Percentiles rank a stretch among this genome's conserved stretches.
These are phyloP conservation scores for Mesorhabditis spiculigera DNA, from an alignment of 2,888 invertebrate species.

Conservation along the genomic window DNA sequence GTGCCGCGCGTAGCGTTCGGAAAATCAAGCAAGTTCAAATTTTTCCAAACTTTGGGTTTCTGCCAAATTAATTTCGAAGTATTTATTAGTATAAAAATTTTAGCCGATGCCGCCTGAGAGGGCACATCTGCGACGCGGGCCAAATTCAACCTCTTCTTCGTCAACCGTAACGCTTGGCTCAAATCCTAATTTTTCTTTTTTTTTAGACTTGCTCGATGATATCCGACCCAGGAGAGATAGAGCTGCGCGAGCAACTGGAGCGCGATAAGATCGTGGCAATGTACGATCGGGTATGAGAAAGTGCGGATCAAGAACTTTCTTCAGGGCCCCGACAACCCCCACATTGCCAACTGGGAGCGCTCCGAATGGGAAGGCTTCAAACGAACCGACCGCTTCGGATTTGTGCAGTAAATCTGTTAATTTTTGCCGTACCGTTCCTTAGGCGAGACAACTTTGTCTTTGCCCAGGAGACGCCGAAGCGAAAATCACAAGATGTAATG, in stretches of 20 bases:
- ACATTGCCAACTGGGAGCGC: slow-evolving; percentile 96
- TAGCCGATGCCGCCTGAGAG: no score
- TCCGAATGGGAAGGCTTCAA: slow-evolving; percentile 81
- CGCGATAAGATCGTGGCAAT: background rate
- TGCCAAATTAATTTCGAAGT: no score
- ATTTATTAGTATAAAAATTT: no score
- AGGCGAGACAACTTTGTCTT: background rate
- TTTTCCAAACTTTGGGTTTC: no score
- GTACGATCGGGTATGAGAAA: background rate
- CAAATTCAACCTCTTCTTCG: no score
- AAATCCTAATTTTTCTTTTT: background rate
- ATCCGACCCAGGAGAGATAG: background rate
- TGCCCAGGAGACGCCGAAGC: background rate
- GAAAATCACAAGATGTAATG: no score
- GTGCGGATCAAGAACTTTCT: slow-evolving; percentile 65
- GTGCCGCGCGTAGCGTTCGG: no score
- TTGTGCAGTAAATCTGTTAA: slow-evolving; percentile 72
- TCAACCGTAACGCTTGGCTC: no score
- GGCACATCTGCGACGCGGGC: no score
- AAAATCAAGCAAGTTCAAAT: no score
- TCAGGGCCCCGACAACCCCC: slow-evolving; percentile 79
- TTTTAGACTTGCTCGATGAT: background rate
- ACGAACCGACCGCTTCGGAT: slow-evolving; percentile 91
- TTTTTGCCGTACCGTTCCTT: background rate
- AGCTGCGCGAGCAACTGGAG: background rate